Base-by-base conservation (phyloP, 1,140 invertebrate genomes). In the Oedothorax gibbosus region DNA sequence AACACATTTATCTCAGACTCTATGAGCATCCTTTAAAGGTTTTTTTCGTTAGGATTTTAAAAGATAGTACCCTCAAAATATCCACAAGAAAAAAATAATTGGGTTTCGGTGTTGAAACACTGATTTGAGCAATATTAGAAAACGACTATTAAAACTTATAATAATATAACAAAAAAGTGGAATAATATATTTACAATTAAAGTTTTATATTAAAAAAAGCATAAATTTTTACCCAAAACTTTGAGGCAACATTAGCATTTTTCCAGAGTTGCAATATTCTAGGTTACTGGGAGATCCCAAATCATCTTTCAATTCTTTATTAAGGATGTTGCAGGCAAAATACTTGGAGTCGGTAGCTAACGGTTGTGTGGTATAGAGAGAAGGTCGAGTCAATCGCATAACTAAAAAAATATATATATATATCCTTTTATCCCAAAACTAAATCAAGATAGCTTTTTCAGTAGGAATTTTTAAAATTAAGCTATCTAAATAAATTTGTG, bases 161-260 rank as follows among this genome's bases (percentile, higher is more conserved):
- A 7, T 5, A n/a, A 35, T 35, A 35, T n/a, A 35, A 35, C 35
- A 35, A 2, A 35, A 35, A 35, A 35, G 5, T 35, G 35, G 5
- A 35, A 35, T 35, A 35, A 35, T 35, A 35, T 35, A 35, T 1
- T 35, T 35, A 35, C 35, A 35, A 35, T 35, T 35, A 35, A 35
- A 35, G 35, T 35, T 76, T 56, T 87, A 78, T 68, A 68, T 18
- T 18, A 3, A 86, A 14, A 87, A 72, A 85, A 76, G 76, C 51
- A 73, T 18, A 50, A 65, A 77, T 64, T 87, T 88, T 93, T 94
- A 91, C 97, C 94, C 97, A 92, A 99, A 98, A 90, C 96, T 98
- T 92, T 99, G 97, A 60, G 98, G 98, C 50, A 99, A 90, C 54
- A 98, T 92, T 85, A 99, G 91, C 90, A 98, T 96, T 87, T 97